Conservation (phyloP, 1,140 invertebrate genomes). For the Thaumetopoea pityocampa region DNA sequence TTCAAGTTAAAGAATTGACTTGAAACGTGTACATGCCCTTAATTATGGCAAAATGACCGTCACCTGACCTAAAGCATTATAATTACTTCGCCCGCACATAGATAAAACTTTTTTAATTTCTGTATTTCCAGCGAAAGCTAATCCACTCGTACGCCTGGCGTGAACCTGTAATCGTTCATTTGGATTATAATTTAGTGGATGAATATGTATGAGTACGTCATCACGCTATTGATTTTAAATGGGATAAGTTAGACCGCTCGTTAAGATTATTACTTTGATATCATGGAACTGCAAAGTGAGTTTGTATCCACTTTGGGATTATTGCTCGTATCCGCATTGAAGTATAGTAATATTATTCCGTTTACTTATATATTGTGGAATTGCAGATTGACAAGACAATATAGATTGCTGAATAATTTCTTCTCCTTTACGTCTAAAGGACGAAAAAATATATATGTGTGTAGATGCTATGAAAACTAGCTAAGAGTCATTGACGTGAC, state of each 20-base stretch:
- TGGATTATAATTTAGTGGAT: constrained; percentile 56
- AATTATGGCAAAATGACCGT: too few relatives aligned
- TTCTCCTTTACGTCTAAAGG: too few relatives aligned
- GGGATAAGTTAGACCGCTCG: constrained; percentile 26
- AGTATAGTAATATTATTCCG: constrained; percentile 8
- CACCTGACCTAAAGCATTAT: constrained; percentile 47
- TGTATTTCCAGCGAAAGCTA: constrained; percentile 32
- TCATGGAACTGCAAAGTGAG: constrained; percentile 1
- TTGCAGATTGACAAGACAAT: not conserved
- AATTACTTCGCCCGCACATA: constrained; percentile 42
- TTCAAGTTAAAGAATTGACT: too few relatives aligned
- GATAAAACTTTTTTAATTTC: constrained; percentile 57
- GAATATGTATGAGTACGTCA: constrained; percentile 55
- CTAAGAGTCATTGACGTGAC: too few relatives aligned
- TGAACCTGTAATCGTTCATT: constrained; percentile 57
- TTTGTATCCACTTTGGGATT: not conserved
- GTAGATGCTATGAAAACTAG: too few relatives aligned
- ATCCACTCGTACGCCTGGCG: constrained; percentile 45
- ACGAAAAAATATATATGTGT: too few relatives aligned
- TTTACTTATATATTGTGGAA: not conserved
- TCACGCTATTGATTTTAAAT: constrained; percentile 55
- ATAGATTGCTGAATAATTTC: too few relatives aligned
- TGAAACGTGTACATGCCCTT: too few relatives aligned
- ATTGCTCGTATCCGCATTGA: constrained; percentile 2
- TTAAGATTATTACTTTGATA: constrained; percentile 1